These are phyloP conservation scores for Bostrychus sinensis DNA, from an alignment of 2,113 vertebrate species.

Conservation along the genomic window DNA sequence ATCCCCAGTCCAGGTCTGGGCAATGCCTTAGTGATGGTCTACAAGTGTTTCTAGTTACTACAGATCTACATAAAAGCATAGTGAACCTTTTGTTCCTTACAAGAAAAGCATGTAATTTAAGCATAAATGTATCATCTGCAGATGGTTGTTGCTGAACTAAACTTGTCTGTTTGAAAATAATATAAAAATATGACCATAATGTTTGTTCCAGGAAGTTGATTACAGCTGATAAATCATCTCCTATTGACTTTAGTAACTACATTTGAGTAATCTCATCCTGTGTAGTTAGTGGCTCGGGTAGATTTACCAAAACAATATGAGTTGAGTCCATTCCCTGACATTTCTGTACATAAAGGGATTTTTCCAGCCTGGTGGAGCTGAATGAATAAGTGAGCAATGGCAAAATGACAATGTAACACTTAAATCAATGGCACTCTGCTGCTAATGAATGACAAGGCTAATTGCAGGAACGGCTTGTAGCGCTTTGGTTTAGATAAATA, in stretches of 20 bases:
- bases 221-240: too few species aligned
- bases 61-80: too few species aligned
- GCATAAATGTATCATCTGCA: too few species aligned
- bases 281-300: constrained; percentile 11
- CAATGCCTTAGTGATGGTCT: too few species aligned
- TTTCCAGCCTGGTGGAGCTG: constrained; percentile 12
- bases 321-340: constrained; percentile 14
- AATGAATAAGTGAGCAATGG: constrained; percentile 45
- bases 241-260: too few species aligned
- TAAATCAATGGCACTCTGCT: constrained; percentile 67
- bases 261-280: background rate
- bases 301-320: constrained; percentile 5
- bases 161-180: too few species aligned
- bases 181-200: too few species aligned
- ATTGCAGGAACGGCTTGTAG: constrained; percentile 82
- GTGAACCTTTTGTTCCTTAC: background rate
- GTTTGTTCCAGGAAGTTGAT: too few species aligned
- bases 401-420: constrained; percentile 66
- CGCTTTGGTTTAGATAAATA: constrained; percentile 94
- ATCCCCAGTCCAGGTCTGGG: too few species aligned
- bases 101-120: background rate
- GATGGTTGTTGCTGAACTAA: background rate
- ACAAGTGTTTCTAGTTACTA: too few species aligned
- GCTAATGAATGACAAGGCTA: constrained; percentile 79
- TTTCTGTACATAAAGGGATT: constrained; percentile 16